Percentiles rank a stretch among this genome's conserved stretches.
These are phyloP conservation scores for Burhinus bistriatus DNA, from an alignment of 2,113 vertebrate species.

Conservation along the genomic window DNA sequence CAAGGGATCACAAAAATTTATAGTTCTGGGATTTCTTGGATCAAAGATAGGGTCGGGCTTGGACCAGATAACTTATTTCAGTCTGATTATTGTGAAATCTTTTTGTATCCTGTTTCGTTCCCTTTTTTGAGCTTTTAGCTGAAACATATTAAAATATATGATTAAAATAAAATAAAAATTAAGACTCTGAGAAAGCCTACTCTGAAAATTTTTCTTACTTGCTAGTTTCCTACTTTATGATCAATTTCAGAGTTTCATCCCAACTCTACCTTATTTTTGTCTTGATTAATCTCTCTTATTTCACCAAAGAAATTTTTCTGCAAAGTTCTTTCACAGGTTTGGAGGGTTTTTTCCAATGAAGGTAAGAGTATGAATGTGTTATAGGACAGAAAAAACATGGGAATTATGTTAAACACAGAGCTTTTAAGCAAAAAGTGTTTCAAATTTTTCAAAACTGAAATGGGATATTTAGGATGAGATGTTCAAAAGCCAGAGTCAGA, in stretches of 20 bases:
- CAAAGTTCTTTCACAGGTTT: neutral
- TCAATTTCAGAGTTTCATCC: neutral
- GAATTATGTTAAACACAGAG: neutral
- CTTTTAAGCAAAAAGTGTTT: neutral
- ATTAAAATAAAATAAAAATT: neutral
- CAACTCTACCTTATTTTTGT: neutral
- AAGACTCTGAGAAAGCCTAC: neutral
- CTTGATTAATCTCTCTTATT: neutral
- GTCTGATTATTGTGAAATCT: neutral
- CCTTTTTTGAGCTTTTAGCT: neutral
- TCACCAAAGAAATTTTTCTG: neutral
- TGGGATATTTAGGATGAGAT: neutral
- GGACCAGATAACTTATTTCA: neutral
- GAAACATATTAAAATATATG: neutral
- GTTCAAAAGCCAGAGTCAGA: neutral
- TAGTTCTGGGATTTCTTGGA: neutral
- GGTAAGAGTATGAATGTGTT: neutral
- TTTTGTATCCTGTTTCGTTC: neutral
- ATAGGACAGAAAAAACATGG: neutral
- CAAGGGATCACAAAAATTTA: neutral
- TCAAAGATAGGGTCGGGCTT: neutral
- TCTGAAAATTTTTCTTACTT: neutral
- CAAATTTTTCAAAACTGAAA: neutral
- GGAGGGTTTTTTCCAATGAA: neutral
- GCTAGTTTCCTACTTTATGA: neutral